Conservation (phyloP, 2,888 invertebrate species). For the Pseudoips prasinana region DNA sequence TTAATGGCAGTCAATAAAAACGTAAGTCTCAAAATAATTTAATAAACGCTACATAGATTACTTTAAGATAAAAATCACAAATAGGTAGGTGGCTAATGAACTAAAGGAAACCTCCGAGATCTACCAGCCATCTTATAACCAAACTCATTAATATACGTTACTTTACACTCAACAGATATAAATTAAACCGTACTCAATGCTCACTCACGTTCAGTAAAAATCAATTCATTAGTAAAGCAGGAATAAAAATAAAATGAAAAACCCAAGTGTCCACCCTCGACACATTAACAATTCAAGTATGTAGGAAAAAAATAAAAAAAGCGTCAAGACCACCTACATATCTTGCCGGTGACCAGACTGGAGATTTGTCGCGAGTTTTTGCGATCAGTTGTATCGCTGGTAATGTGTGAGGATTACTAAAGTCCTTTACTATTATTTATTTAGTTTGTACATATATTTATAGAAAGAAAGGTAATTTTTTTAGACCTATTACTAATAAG, state of each 20-base stretch:
- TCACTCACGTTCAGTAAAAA: slow-evolving; percentile 43
- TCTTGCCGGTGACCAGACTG: slow-evolving; percentile 30
- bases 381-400: slow-evolving; percentile 20
- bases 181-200: slow-evolving; percentile 19
- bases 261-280: slow-evolving; percentile 38
- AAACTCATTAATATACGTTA: slow-evolving; percentile 11
- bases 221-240: slow-evolving; percentile 48
- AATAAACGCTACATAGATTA: too few relatives aligned
- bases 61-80: too few relatives aligned
- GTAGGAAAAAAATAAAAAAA: slow-evolving; percentile 35
- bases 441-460: too few relatives aligned
- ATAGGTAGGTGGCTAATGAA: too few relatives aligned
- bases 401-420: too few relatives aligned
- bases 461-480: too few relatives aligned
- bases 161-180: slow-evolving; percentile 21
- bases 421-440: too few relatives aligned
- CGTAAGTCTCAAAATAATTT: too few relatives aligned
- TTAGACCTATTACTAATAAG: too few relatives aligned
- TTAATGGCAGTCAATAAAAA: too few relatives aligned
- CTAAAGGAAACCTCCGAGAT: too few relatives aligned
- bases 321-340: slow-evolving; percentile 37
- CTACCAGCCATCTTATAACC: too few relatives aligned
- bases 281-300: slow-evolving; percentile 57
- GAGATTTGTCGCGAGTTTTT: slow-evolving; percentile 30
- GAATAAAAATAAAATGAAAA: slow-evolving; percentile 29